Conservation (phyloP, 2,797 vertebrate genomes). For the Halcyon smyrnensis region DNA sequence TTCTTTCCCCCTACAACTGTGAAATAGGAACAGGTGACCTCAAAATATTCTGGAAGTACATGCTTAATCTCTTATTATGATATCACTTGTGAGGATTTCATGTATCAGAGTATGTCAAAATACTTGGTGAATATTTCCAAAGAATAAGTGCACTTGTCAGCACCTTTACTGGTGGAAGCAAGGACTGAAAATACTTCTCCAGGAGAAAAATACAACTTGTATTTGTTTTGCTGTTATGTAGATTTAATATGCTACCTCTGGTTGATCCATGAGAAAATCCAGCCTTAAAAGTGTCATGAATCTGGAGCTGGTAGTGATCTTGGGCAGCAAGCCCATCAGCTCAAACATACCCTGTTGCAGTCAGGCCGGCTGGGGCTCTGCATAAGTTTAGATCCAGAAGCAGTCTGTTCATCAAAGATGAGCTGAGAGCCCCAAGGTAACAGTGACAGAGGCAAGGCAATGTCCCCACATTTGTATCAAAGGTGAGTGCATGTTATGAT, state of each 20-base stretch:
- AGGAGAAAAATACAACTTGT: neutral
- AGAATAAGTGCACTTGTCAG: neutral
- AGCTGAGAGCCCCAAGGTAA: neutral
- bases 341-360: fast-evolving
- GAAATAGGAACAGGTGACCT: neutral
- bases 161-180: neutral
- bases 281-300: neutral
- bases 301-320: neutral
- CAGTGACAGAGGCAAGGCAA: neutral
- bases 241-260: neutral
- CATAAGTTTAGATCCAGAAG: neutral
- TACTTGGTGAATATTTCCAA: neutral
- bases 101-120: neutral
- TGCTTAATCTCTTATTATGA: neutral
- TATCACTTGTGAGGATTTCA: neutral
- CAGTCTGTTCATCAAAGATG: neutral
- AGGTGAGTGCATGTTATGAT: neutral
- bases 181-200: neutral
- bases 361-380: neutral
- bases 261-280: neutral
- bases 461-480: neutral
- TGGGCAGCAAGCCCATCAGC: neutral
- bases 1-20: neutral
- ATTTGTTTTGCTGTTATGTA: neutral
- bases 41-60: neutral